phyloP scores from a whole-genome alignment of 1,140 invertebrate species.

The Ditylenchus dipsaci region DNA sequence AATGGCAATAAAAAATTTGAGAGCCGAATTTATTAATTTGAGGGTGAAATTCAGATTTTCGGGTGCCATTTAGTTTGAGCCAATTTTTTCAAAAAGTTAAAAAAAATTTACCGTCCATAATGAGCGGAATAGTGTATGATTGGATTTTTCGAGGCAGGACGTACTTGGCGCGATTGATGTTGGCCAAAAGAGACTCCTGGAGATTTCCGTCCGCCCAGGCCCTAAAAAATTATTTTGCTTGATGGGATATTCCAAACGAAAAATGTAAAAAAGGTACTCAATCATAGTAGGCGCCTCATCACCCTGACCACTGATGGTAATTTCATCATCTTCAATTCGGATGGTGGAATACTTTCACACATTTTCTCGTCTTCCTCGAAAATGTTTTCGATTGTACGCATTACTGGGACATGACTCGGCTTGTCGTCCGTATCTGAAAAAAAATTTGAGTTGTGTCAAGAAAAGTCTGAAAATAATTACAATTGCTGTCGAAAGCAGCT shows the following conservation, averaged over 20 bases:
- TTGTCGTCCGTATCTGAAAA: background rate
- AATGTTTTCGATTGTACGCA: slow-evolving; percentile 19
- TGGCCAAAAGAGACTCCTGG: slow-evolving; percentile 12
- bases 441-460: background rate
- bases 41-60: too few species aligned
- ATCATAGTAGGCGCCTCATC: background rate
- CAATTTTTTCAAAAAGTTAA: background rate
- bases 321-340: slow-evolving; percentile 27
- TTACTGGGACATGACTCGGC: slow-evolving; percentile 10
- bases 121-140: slow-evolving; percentile 28
- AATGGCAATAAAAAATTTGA: too few species aligned
- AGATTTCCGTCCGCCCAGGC: slow-evolving; percentile 23
- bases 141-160: slow-evolving; percentile 24
- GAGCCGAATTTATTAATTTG: too few species aligned
- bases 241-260: background rate
- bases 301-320: slow-evolving; percentile 7
- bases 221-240: slow-evolving; percentile 2
- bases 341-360: slow-evolving; percentile 20
- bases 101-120: slow-evolving; percentile 24
- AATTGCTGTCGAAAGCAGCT: background rate
- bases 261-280: background rate
- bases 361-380: slow-evolving; percentile 18
- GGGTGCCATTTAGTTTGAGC: too few species aligned
- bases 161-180: slow-evolving; percentile 28
- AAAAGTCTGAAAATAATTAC: background rate